Conservation (phyloP, 1,140 invertebrate species). For the Stenopsyche tienmushanensis region DNA sequence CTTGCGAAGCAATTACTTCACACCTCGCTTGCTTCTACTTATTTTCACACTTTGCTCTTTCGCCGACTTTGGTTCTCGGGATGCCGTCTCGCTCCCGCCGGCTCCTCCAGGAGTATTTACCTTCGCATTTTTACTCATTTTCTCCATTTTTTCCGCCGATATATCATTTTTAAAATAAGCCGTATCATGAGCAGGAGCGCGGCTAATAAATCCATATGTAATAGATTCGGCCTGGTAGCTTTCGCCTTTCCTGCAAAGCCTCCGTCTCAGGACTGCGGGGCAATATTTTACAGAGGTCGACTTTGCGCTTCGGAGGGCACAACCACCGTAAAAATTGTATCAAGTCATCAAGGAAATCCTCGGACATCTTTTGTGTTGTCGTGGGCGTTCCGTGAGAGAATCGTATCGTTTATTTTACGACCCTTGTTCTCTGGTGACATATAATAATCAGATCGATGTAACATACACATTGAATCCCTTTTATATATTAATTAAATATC, state of each 20-base stretch:
- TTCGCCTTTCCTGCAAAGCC: conserved; percentile 2
- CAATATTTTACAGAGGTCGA: conserved; percentile 5
- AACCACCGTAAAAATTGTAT: conserved; percentile 14
- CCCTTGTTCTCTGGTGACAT: too few species aligned
- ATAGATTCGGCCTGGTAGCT: conserved; percentile 26
- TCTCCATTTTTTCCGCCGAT: conserved; percentile 25
- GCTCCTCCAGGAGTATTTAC: too few species aligned
- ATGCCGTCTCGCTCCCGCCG: neutral
- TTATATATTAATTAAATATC: too few species aligned
- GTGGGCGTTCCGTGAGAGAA: too few species aligned
- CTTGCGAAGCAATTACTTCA: conserved; percentile 24
- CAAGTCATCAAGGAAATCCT: too few species aligned
- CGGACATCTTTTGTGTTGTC: too few species aligned
- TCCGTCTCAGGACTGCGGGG: conserved; percentile 14
- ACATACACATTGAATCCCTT: too few species aligned
- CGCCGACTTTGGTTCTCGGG: neutral
- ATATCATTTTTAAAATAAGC: conserved; percentile 36
- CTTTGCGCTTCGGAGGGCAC: too few species aligned
- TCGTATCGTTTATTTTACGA: too few species aligned
- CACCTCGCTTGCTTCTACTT: conserved; percentile 7
- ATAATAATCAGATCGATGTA: too few species aligned
- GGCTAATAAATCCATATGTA: conserved; percentile 36
- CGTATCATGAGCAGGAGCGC: conserved; percentile 31
- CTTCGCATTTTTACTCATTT: conserved; percentile 26
- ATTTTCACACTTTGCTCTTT: conserved; percentile 5